phyloP scores from a whole-genome alignment of 2,797 vertebrate genomes.

The Hippopotamyrus pictus region DNA sequence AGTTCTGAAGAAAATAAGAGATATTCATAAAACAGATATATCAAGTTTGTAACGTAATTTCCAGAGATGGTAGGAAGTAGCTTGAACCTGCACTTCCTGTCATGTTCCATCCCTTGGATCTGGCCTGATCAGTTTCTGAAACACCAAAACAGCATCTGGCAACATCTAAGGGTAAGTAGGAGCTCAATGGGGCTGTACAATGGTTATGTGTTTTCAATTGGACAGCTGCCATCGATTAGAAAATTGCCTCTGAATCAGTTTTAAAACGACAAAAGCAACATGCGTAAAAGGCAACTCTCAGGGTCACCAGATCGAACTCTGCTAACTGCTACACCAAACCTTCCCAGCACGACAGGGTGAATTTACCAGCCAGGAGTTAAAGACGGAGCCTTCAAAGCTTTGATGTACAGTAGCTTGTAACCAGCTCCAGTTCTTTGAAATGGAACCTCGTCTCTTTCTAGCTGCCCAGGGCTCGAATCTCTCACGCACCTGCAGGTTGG shows the following conservation, averaged over 20 bases:
- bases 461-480: not conserved
- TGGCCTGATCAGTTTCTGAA: not conserved
- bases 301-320: not conserved
- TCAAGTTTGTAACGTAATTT: not conserved
- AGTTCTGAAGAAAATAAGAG: not conserved
- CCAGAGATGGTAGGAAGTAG: not conserved
- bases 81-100: not conserved
- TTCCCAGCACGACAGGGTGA: not conserved
- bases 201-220: not conserved
- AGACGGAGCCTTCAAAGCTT: not conserved
- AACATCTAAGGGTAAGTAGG: not conserved
- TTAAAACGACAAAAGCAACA: not conserved
- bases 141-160: not conserved
- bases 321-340: not conserved
- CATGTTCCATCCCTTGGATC: not conserved
- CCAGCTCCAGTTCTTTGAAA: not conserved
- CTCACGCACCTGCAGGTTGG: not conserved
- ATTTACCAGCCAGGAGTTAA: not conserved
- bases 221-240: not conserved
- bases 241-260: not conserved
- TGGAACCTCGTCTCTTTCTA: not conserved
- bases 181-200: not conserved
- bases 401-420: not conserved
- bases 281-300: not conserved
- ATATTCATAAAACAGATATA: not conserved